Evolutionary conservation across 2,888 invertebrate species (phyloP).

Genomic region (Dryadula phaetusa): DNA sequence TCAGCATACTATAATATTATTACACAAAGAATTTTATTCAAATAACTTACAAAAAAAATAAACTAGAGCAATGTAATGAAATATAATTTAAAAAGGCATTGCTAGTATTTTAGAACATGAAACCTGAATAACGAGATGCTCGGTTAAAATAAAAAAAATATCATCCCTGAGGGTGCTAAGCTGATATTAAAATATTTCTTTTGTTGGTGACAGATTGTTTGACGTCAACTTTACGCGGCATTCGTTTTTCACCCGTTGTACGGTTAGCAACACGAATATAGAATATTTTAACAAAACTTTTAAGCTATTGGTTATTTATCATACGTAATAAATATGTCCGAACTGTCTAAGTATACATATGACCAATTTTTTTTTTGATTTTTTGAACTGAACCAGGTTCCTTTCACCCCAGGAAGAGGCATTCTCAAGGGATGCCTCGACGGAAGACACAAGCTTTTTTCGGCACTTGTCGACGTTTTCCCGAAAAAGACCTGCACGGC

Average conservation of each 20-base stretch:
- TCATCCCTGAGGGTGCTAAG: conserved; percentile 34
- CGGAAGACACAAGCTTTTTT: too few species aligned
- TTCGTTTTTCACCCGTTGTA: conserved; percentile 33
- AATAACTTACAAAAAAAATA: conserved; percentile 24
- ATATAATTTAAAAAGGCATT: conserved; percentile 29
- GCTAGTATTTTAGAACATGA: conserved; percentile 33
- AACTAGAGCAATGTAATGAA: conserved; percentile 29
- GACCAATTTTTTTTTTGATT: too few species aligned
- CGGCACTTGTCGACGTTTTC: too few species aligned
- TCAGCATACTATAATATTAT: neutral
- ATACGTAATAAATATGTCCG: too few species aligned
- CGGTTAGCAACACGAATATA: conserved; percentile 14
- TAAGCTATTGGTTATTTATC: too few species aligned
- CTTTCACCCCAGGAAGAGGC: too few species aligned
- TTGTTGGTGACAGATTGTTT: conserved; percentile 42
- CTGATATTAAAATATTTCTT: conserved; percentile 42
- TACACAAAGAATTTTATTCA: neutral
- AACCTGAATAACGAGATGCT: conserved; percentile 34
- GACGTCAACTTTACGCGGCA: conserved; percentile 35
- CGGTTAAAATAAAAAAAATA: conserved; percentile 31
- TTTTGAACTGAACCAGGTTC: too few species aligned
- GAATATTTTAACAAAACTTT: neutral
- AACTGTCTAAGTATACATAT: too few species aligned
- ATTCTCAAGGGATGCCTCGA: too few species aligned
- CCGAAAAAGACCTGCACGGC: too few species aligned